phyloP scores from a whole-genome alignment of 2,113 vertebrate species.

The Seriola quinqueradiata region DNA sequence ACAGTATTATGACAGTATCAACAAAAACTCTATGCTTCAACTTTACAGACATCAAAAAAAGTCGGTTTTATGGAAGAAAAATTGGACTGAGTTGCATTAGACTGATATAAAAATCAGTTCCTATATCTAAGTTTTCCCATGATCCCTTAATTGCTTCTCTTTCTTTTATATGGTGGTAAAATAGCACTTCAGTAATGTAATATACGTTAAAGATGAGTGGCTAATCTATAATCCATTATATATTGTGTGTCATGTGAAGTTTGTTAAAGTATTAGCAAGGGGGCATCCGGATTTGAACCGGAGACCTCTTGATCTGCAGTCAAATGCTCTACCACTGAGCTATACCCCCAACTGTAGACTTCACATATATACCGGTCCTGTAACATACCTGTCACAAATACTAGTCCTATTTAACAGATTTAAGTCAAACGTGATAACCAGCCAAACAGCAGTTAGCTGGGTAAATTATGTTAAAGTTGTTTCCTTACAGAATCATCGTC shows the following conservation, averaged over 20 bases:
- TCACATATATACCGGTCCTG: rapidly evolving
- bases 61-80: no score
- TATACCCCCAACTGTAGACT: slow-evolving; percentile 81
- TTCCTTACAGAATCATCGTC: slow-evolving; percentile 78
- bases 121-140: no score
- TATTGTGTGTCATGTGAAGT: neutral
- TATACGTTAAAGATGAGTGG: rapidly evolving
- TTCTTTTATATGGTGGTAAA: no score
- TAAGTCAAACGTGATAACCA: neutral
- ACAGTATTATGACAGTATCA: no score
- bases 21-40: no score
- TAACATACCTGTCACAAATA: neutral
- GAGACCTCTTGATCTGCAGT: slow-evolving; percentile 90
- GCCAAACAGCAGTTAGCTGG: neutral
- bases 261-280: slow-evolving; percentile 64
- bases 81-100: no score
- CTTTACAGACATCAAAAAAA: no score
- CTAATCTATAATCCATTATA: neutral
- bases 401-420: neutral
- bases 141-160: no score
- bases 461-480: neutral
- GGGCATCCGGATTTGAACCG: slow-evolving; percentile 90
- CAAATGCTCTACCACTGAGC: slow-evolving; percentile 92
- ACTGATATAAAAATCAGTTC: no score
- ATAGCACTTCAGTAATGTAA: no score